Conservation (phyloP, 2,888 invertebrate genomes). For the Netelia virgata region DNA sequence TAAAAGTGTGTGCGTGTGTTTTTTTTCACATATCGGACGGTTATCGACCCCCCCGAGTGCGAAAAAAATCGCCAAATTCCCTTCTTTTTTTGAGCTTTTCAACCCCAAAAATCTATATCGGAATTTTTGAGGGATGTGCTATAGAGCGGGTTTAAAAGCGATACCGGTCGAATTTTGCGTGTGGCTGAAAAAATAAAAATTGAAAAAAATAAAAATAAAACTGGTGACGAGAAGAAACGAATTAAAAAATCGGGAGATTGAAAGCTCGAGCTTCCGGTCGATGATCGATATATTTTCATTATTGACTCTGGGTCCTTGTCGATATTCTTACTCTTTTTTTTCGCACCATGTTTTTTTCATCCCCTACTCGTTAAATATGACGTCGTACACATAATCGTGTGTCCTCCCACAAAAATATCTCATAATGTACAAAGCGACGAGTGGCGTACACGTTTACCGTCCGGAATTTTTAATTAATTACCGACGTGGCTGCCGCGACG, state of each 20-base stretch:
- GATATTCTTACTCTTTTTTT: neutral
- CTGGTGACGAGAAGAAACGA: neutral
- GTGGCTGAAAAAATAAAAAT: neutral
- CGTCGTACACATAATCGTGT: neutral
- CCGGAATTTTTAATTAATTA: constrained; percentile 18
- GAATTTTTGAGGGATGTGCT: neutral
- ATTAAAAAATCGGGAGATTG: neutral
- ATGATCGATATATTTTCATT: constrained; percentile 12
- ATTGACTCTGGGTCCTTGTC: neutral
- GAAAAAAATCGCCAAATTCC: neutral
- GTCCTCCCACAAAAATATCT: neutral
- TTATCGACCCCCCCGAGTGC: constrained; percentile 1
- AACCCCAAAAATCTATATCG: no score
- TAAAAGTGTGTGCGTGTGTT: neutral
- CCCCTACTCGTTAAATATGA: neutral
- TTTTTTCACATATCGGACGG: neutral
- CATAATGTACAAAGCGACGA: neutral
- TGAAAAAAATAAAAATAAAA: neutral
- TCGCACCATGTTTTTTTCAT: neutral
- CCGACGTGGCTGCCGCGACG: neutral
- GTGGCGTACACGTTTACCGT: neutral
- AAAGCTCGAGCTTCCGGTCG: neutral
- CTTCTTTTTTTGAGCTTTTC: no score
- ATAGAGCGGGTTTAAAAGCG: neutral
- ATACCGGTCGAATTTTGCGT: neutral